phyloP scores from a whole-genome alignment of 1,140 invertebrate genomes.

The Pseudomyrmex cubaensis region DNA sequence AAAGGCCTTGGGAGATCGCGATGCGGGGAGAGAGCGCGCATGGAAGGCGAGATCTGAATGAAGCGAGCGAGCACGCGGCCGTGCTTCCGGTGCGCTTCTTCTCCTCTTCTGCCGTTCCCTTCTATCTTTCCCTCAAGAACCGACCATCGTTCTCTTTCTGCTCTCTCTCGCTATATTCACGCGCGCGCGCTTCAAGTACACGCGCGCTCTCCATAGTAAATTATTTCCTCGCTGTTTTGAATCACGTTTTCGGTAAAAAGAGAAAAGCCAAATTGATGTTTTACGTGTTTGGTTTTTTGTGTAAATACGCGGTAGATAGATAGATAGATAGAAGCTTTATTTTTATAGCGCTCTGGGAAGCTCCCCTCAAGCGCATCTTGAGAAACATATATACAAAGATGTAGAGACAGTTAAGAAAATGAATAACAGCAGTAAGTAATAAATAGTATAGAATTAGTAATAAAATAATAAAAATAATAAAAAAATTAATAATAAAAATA shows the following conservation, averaged over 20 bases:
- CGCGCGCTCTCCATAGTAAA: neutral
- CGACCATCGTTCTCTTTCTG: constrained; percentile 11
- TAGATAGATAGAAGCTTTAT: too few species aligned
- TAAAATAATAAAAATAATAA: too few species aligned
- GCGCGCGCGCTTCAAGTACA: too few species aligned
- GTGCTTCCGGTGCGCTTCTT: constrained; percentile 71
- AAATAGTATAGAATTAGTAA: too few species aligned
- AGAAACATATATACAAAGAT: too few species aligned
- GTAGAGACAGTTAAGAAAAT: too few species aligned
- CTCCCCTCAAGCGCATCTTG: too few species aligned
- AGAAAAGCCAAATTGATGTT: too few species aligned
- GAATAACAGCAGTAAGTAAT: too few species aligned
- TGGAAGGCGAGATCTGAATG: constrained; percentile 71
- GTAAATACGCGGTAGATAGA: too few species aligned
- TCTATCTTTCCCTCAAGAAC: constrained; percentile 21
- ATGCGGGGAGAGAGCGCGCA: neutral
- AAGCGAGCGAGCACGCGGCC: constrained; percentile 72
- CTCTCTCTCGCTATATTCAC: neutral
- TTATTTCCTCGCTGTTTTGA: constrained; percentile 21
- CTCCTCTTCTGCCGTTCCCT: constrained; percentile 33
- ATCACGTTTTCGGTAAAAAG: neutral
- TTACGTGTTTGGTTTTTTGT: neutral
- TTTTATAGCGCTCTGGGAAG: too few species aligned
- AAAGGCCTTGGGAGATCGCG: constrained; percentile 1
- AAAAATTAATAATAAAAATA: too few species aligned